Evolutionary conservation across 2,113 vertebrate genomes (phyloP).

Genomic region (Poeciliopsis turrubarensis): DNA sequence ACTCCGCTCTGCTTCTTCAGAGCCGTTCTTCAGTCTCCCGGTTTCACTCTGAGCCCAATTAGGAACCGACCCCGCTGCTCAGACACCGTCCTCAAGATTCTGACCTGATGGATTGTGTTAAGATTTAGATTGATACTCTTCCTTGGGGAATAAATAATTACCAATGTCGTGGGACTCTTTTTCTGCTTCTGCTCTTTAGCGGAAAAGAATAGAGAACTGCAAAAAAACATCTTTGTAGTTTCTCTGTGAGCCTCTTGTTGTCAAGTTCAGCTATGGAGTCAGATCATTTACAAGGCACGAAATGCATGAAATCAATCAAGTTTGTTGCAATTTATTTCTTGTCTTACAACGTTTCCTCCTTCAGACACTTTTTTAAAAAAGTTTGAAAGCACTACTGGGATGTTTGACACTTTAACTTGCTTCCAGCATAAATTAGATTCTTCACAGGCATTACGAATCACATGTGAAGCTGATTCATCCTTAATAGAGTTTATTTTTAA

Average conservation of each 20-base stretch:
- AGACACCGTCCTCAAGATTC: slow-evolving; percentile 9
- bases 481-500: not conserved
- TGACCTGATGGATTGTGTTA: slow-evolving; percentile 44
- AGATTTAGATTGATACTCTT: slow-evolving; percentile 57
- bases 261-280: slow-evolving; percentile 1
- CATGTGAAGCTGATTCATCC: not conserved
- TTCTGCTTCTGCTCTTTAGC: slow-evolving; percentile 16
- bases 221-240: slow-evolving; percentile 16
- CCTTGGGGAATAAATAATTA: slow-evolving; percentile 42
- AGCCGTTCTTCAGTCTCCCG: slow-evolving; percentile 51
- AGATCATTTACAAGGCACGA: not conserved
- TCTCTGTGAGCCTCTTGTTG: slow-evolving; percentile 18
- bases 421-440: slow-evolving; percentile 12
- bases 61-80: slow-evolving; percentile 32
- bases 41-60: slow-evolving; percentile 49
- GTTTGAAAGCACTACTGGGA: slow-evolving; percentile 10
- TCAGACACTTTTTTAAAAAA: slow-evolving; percentile 8
- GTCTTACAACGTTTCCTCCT: not conserved
- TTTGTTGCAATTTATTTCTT: slow-evolving; percentile 1
- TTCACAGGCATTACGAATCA: not conserved
- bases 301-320: slow-evolving; percentile 21
- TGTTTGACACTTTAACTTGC: slow-evolving; percentile 1
- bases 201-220: not conserved
- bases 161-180: slow-evolving; percentile 23
- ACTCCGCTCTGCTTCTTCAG: slow-evolving; percentile 33